These are phyloP conservation scores for Bombylius major DNA, from an alignment of 2,888 invertebrate species.

Conservation along the genomic window DNA sequence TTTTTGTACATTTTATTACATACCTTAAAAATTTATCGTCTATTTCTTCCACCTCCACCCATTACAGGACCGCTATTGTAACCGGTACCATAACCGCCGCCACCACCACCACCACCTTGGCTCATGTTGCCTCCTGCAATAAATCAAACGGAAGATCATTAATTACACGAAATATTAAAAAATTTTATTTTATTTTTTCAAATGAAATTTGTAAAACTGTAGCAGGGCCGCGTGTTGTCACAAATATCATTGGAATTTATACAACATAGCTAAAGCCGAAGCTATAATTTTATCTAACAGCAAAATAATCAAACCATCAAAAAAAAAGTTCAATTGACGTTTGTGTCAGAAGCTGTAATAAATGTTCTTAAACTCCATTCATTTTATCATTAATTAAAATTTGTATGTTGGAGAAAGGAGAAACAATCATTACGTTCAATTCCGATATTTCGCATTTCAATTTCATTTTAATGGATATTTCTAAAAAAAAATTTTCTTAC, in stretches of 20 bases:
- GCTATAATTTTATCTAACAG: slow-evolving; percentile 30
- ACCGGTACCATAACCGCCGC: slow-evolving; percentile 15
- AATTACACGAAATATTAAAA: no score
- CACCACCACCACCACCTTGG: slow-evolving; percentile 13
- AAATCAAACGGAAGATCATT: no score
- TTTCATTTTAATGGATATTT: no score
- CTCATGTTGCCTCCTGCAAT: slow-evolving; percentile 14
- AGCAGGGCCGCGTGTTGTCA: slow-evolving; percentile 36
- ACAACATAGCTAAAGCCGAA: slow-evolving; percentile 36
- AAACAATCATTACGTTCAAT: no score
- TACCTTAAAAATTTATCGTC: slow-evolving; percentile 14
- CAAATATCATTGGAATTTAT: slow-evolving; percentile 26
- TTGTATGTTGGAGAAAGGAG: neutral
- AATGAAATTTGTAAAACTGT: slow-evolving; percentile 17
- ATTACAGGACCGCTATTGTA: slow-evolving; percentile 17
- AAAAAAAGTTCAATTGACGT: slow-evolving; percentile 6
- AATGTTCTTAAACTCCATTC: neutral
- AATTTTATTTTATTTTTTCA: no score
- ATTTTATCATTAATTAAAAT: neutral
- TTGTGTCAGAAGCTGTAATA: slow-evolving; percentile 11
- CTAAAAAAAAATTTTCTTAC: slow-evolving; percentile 7
- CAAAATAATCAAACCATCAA: slow-evolving; percentile 16
- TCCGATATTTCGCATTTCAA: no score
- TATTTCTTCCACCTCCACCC: slow-evolving; percentile 16
- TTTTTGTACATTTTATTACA: neutral